phyloP scores from a whole-genome alignment of 2,113 vertebrate species.

The Bambusicola thoracicus region DNA sequence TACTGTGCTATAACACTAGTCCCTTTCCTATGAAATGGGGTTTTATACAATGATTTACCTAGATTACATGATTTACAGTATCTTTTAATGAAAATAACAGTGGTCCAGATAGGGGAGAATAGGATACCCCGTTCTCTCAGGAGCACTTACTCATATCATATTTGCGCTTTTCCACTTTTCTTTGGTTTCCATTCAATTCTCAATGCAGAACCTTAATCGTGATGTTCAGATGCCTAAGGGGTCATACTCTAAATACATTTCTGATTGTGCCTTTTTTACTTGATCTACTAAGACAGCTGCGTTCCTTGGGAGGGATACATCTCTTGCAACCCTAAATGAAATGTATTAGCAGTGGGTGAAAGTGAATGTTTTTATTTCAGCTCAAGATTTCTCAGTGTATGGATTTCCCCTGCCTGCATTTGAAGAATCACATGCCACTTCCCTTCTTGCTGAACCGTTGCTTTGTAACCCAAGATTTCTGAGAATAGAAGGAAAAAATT shows the following conservation, averaged over 20 bases:
- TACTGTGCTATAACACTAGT: background rate
- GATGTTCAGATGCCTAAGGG: background rate
- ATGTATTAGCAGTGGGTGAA: background rate
- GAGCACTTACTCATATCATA: background rate
- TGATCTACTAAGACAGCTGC: background rate
- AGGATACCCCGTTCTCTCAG: background rate
- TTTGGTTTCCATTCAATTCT: background rate
- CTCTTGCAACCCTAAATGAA: background rate
- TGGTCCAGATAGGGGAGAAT: background rate
- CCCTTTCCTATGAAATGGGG: background rate
- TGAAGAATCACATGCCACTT: background rate
- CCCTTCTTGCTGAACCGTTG: background rate
- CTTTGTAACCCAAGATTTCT: background rate
- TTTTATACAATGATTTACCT: background rate
- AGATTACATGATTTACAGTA: background rate
- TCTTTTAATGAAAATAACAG: background rate
- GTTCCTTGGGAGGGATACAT: background rate
- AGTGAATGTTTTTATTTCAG: rapidly evolving
- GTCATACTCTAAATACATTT: background rate
- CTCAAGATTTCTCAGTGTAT: background rate
- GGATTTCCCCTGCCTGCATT: background rate
- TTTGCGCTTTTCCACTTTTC: background rate
- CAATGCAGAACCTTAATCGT: background rate
- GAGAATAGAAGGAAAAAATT: rapidly evolving
- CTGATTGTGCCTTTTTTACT: background rate